Conservation (phyloP, 2,113 vertebrate species). For the Halichoerus grypus region DNA sequence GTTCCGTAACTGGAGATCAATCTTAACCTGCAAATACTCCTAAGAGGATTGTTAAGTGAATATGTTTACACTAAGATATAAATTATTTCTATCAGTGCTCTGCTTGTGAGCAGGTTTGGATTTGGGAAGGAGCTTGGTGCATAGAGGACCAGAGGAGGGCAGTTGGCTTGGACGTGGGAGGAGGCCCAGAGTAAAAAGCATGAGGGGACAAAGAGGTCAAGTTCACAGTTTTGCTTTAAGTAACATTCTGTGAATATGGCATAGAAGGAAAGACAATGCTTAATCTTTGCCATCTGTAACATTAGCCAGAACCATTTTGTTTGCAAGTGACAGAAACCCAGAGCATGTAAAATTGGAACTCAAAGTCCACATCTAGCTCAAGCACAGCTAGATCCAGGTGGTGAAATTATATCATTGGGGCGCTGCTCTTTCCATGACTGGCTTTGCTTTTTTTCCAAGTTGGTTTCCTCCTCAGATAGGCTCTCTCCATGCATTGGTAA, state of each 20-base stretch:
- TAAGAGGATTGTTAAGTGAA: background rate
- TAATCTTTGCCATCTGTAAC: background rate
- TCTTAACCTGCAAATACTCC: background rate
- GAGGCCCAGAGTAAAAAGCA: background rate
- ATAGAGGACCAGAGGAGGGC: background rate
- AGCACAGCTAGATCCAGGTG: background rate
- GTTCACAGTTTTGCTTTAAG: background rate
- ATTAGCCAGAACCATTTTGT: background rate
- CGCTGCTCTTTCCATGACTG: no score
- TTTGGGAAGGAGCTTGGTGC: background rate
- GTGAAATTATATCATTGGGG: background rate
- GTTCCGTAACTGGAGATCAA: background rate
- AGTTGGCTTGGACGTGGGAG: background rate
- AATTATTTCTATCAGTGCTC: background rate
- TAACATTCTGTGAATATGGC: background rate
- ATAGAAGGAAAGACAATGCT: background rate
- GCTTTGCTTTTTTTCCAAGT: background rate
- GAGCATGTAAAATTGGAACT: background rate
- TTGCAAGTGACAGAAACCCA: background rate
- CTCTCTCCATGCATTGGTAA: background rate
- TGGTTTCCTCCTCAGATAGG: background rate
- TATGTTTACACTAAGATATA: background rate
- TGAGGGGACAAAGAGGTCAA: background rate
- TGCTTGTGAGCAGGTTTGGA: background rate
- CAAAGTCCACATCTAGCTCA: background rate